Evolutionary conservation across 2,888 invertebrate species (phyloP).

Genomic region (Harpalus rubripes): DNA sequence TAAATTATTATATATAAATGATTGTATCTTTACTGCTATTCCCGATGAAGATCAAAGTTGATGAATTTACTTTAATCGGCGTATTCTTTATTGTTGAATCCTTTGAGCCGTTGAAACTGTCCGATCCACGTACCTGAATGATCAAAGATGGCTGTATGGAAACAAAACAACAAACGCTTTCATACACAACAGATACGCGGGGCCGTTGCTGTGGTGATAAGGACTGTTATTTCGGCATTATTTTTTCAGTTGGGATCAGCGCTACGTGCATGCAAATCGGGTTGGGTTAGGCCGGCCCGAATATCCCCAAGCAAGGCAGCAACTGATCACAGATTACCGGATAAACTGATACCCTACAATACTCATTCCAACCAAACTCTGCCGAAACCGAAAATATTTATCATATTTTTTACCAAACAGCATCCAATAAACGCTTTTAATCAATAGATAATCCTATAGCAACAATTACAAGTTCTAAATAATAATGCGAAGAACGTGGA

Average conservation of each 20-base stretch:
- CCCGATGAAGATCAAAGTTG: conserved; percentile 5
- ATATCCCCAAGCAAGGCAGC: not conserved
- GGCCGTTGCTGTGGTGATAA: not conserved
- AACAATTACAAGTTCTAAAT: too few relatives aligned
- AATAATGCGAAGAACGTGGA: too few relatives aligned
- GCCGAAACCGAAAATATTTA: not conserved
- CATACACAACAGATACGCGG: conserved; percentile 8
- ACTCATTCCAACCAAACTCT: not conserved
- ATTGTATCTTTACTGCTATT: not conserved
- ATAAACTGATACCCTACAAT: not conserved
- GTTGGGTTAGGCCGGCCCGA: not conserved
- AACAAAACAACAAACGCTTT: conserved; percentile 37
- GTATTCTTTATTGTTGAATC: conserved; percentile 24
- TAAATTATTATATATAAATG: not conserved
- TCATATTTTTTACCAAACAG: not conserved
- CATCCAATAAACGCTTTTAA: not conserved
- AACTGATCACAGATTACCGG: not conserved
- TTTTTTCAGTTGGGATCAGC: conserved; percentile 34
- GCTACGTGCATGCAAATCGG: conserved; percentile 30
- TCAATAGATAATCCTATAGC: not conserved
- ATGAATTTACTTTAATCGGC: conserved; percentile 8
- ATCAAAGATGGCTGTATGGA: conserved; percentile 33
- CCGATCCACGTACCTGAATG: conserved; percentile 23
- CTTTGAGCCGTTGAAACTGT: conserved; percentile 39
- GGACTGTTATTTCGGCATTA: conserved; percentile 34